A percentile compares a stretch with the other conserved stretches of the same genome.
Evolutionary conservation across 2,888 invertebrate genomes (phyloP).

Genomic region (Ceraclea dissimilis): DNA sequence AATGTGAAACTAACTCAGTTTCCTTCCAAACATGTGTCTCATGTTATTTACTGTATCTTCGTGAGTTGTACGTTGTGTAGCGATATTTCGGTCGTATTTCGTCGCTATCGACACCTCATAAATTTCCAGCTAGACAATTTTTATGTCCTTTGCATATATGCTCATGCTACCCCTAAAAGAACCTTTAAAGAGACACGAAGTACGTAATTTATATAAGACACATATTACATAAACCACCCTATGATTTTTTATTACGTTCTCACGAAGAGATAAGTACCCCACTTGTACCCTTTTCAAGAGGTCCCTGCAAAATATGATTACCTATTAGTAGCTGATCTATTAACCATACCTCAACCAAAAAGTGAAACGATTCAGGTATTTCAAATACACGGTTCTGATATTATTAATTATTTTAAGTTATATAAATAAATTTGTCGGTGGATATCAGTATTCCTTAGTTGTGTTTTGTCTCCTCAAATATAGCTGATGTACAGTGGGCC

Average conservation of each 20-base stretch:
- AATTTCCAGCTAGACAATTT: constrained; percentile 20
- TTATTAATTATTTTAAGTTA: too few relatives aligned
- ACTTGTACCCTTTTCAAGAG: constrained; percentile 3
- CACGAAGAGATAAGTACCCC: constrained; percentile 14
- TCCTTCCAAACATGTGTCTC: neutral
- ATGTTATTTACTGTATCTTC: constrained; percentile 10
- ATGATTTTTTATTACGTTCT: constrained; percentile 23
- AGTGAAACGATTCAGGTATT: too few relatives aligned
- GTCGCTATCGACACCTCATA: constrained; percentile 23
- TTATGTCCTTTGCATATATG: constrained; percentile 25
- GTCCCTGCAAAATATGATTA: neutral
- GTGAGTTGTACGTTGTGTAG: constrained; percentile 9
- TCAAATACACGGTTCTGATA: too few relatives aligned
- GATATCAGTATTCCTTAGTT: too few relatives aligned
- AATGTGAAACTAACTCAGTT: too few relatives aligned
- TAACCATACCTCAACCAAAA: too few relatives aligned
- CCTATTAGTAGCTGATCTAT: neutral
- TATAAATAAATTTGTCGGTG: too few relatives aligned
- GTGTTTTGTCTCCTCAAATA: too few relatives aligned
- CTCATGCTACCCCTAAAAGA: constrained; percentile 8
- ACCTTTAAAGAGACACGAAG: too few relatives aligned
- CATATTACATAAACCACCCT: constrained; percentile 1
- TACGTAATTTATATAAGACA: too few relatives aligned
- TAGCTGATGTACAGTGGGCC: too few relatives aligned
- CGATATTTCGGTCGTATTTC: constrained; percentile 3